Conservation (phyloP, 2,888 invertebrate genomes). For the Acanthoscelides obtectus region DNA sequence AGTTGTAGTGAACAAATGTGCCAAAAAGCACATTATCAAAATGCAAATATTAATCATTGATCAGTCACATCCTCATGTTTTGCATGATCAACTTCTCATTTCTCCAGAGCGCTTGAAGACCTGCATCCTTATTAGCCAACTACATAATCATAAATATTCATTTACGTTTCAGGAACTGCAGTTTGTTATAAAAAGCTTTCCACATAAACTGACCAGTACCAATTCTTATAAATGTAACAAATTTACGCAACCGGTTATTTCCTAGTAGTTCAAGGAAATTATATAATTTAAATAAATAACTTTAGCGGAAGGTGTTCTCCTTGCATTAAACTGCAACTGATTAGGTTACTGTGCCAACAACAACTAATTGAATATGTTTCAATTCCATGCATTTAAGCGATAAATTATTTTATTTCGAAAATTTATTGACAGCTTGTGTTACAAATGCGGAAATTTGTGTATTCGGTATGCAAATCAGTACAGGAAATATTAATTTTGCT, state of each 20-base stretch:
- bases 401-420: background rate
- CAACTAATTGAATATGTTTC: background rate
- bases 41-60: too few species aligned
- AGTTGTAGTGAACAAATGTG: too few species aligned
- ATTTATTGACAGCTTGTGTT: too few species aligned
- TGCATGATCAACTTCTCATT: too few species aligned
- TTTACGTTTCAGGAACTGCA: background rate
- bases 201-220: background rate
- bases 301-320: background rate
- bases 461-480: too few species aligned
- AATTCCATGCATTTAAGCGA: background rate
- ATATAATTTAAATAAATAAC: background rate
- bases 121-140: too few species aligned
- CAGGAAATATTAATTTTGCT: too few species aligned
- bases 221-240: background rate
- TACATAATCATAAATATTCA: background rate
- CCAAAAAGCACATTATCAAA: too few species aligned
- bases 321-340: background rate
- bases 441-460: too few species aligned
- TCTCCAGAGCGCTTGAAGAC: too few species aligned
- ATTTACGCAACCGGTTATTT: background rate
- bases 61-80: too few species aligned
- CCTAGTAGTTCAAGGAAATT: background rate
- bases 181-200: background rate
- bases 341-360: background rate